Evolutionary conservation across 2,113 vertebrate species (phyloP).

Genomic region (Scophthalmus maximus): DNA sequence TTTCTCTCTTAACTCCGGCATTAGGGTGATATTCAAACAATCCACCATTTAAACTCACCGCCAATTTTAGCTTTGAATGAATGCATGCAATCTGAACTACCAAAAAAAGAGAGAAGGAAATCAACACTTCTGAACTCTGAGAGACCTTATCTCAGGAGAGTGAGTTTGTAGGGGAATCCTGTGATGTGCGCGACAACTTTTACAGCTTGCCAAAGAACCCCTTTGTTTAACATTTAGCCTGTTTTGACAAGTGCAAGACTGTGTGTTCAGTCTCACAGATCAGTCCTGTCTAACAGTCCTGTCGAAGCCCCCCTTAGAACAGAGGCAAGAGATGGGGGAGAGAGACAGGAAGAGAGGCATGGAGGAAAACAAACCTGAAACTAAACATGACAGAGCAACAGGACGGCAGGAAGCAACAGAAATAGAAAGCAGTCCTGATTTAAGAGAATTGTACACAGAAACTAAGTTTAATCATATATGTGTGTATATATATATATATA

Average conservation of each 20-base stretch:
- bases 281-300: constrained; percentile 27
- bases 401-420: constrained; percentile 34
- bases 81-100: constrained; percentile 26
- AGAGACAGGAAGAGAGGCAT: constrained; percentile 1
- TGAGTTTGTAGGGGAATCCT: constrained; percentile 23
- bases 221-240: constrained; percentile 45
- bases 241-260: constrained; percentile 31
- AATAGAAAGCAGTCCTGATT: constrained; percentile 30
- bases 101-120: constrained; percentile 2
- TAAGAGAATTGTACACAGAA: constrained; percentile 20
- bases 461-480: constrained; percentile 31
- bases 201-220: constrained; percentile 34
- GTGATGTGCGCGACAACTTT: constrained; percentile 22
- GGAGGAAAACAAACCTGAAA: constrained; percentile 2
- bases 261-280: constrained; percentile 45
- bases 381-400: constrained; percentile 7
- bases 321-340: constrained; percentile 17
- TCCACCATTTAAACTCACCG: neutral
- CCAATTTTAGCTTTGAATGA: neutral
- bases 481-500: no score
- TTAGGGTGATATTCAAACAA: constrained; percentile 7
- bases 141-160: constrained; percentile 13
- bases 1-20: neutral
- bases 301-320: constrained; percentile 26
- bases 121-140: constrained; percentile 15